These are phyloP conservation scores for Meteorus sp. DNA, from an alignment of 1,140 invertebrate genomes.

Conservation along the genomic window DNA sequence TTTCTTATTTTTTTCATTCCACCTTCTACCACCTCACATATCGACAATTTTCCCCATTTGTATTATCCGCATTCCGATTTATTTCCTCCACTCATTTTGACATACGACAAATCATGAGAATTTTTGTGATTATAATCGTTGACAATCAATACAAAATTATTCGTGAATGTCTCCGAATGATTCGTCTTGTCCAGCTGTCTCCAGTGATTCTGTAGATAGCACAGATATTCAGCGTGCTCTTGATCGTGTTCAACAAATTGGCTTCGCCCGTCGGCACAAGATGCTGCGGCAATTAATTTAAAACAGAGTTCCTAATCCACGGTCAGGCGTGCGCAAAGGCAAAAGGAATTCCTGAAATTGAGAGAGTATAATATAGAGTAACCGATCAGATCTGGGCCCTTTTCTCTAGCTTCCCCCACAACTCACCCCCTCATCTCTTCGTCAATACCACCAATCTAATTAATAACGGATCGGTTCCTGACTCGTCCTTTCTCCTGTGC, in stretches of 20 bases:
- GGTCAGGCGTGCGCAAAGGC: background rate
- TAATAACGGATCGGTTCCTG: constrained; percentile 56
- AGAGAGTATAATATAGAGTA: background rate
- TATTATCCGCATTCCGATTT: no score
- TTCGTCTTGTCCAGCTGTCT: no score
- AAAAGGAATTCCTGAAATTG: constrained; percentile 18
- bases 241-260: constrained; percentile 22
- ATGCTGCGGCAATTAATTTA: constrained; percentile 21
- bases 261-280: constrained; percentile 1
- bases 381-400: constrained; percentile 17
- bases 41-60: no score
- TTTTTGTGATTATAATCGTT: no score
- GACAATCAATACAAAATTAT: no score
- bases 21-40: constrained; percentile 24
- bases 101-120: no score
- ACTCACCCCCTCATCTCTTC: no score
- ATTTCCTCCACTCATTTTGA: no score
- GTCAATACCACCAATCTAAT: no score
- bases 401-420: constrained; percentile 25
- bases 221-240: background rate
- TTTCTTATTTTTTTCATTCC: constrained; percentile 21
- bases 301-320: constrained; percentile 3
- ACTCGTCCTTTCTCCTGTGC: constrained; percentile 25
- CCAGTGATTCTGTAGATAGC: no score
- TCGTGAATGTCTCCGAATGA: no score